Conservation (phyloP, 2,113 vertebrate species). For the Tachuris rubrigastra region DNA sequence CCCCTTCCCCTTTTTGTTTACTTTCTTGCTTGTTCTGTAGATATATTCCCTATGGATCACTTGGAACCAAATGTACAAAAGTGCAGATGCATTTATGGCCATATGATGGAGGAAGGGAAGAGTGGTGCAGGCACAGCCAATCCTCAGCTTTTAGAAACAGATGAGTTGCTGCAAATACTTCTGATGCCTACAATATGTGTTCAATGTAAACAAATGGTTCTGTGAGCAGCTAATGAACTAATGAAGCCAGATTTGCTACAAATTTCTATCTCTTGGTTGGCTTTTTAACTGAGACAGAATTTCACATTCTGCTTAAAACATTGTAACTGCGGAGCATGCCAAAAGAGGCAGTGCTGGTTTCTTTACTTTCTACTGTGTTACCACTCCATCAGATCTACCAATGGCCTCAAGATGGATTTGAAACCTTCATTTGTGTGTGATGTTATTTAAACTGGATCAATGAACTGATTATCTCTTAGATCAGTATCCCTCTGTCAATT, state of each 20-base stretch:
- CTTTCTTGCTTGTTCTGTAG: not conserved
- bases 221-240: conserved; percentile 37
- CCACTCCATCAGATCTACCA: not conserved
- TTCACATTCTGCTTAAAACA: not conserved
- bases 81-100: not conserved
- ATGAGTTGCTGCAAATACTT: not conserved
- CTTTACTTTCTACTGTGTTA: not conserved
- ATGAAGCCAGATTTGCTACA: conserved; percentile 39
- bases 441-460: not conserved
- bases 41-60: not conserved
- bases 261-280: conserved; percentile 14
- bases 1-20: not conserved
- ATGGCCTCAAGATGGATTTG: not conserved
- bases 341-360: not conserved
- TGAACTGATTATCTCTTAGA: not conserved
- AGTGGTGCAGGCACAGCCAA: not conserved
- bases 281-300: not conserved
- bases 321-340: not conserved
- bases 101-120: not conserved
- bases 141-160: not conserved
- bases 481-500: not conserved
- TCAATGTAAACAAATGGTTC: conserved; percentile 21
- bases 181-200: conserved; percentile 37
- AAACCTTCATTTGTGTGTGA: not conserved
- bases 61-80: not conserved